These are phyloP conservation scores for Petrocephalus zakoni DNA, from an alignment of 2,113 vertebrate species.

Conservation along the genomic window DNA sequence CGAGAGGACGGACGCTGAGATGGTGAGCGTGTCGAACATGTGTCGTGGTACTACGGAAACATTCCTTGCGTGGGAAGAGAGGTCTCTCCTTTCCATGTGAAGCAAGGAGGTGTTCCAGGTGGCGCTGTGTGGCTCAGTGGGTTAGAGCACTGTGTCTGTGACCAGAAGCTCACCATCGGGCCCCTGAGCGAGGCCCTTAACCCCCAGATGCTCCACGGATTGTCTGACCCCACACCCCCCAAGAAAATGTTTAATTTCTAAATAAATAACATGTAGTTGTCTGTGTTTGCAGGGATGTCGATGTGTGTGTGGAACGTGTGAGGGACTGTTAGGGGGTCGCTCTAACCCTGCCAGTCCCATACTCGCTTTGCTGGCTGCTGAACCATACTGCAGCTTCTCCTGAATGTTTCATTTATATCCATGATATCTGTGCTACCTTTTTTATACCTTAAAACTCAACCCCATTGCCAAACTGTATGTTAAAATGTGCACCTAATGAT, in stretches of 20 bases:
- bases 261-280: neutral
- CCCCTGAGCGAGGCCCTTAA: neutral
- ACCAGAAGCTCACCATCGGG: neutral
- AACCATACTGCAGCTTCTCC: neutral
- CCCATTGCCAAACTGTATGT: slow-evolving; percentile 3
- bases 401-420: neutral
- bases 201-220: neutral
- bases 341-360: neutral
- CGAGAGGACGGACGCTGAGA: neutral
- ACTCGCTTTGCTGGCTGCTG: neutral
- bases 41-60: too few relatives aligned
- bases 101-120: neutral
- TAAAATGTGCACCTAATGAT: slow-evolving; percentile 4
- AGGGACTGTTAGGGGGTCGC: neutral
- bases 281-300: neutral
- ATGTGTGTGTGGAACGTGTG: neutral
- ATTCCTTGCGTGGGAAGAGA: neutral
- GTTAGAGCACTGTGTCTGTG: neutral
- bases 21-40: neutral
- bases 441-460: neutral
- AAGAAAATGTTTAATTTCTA: neutral
- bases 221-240: neutral
- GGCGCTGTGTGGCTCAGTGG: neutral
- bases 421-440: neutral
- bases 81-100: neutral